Evolutionary conservation across 2,797 vertebrate genomes (phyloP).

Genomic region (Rhabdophis nuchalis): DNA sequence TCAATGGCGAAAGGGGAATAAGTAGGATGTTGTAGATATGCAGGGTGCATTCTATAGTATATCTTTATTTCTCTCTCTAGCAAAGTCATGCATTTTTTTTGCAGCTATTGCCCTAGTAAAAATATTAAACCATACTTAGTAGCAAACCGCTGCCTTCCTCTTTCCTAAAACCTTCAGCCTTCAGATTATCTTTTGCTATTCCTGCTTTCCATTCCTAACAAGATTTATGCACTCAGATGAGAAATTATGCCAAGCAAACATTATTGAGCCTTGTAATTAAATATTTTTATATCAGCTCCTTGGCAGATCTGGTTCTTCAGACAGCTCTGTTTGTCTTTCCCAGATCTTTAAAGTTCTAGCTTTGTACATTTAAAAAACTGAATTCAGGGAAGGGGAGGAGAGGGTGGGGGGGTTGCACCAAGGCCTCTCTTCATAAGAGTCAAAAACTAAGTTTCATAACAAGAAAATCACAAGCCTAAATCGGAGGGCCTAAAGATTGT

Average conservation of each 20-base stretch:
- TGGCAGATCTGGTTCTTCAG: not conserved
- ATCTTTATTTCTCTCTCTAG: not conserved
- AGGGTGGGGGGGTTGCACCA: no score
- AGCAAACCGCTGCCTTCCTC: not conserved
- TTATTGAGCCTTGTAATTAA: conserved; percentile 17
- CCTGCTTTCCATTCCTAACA: conserved; percentile 9
- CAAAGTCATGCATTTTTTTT: conserved; percentile 9
- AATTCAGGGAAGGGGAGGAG: not conserved
- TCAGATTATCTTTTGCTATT: conserved; percentile 7
- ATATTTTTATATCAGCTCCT: conserved; percentile 1
- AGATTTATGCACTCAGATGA: not conserved
- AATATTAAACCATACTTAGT: conserved; percentile 12
- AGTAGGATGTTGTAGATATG: not conserved
- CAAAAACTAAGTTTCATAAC: conserved; percentile 1
- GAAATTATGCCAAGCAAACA: conserved; percentile 5
- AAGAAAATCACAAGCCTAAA: conserved; percentile 26
- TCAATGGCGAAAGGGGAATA: not conserved
- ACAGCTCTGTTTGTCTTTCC: not conserved
- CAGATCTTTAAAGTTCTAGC: not conserved
- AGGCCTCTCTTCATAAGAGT: not conserved
- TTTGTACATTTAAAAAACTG: not conserved
- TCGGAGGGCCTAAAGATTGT: not conserved
- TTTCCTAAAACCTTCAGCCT: conserved; percentile 5
- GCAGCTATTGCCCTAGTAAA: conserved; percentile 6
- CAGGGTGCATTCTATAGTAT: not conserved